phyloP scores from a whole-genome alignment of 1,140 invertebrate species.

The Globodera ellingtonae region DNA sequence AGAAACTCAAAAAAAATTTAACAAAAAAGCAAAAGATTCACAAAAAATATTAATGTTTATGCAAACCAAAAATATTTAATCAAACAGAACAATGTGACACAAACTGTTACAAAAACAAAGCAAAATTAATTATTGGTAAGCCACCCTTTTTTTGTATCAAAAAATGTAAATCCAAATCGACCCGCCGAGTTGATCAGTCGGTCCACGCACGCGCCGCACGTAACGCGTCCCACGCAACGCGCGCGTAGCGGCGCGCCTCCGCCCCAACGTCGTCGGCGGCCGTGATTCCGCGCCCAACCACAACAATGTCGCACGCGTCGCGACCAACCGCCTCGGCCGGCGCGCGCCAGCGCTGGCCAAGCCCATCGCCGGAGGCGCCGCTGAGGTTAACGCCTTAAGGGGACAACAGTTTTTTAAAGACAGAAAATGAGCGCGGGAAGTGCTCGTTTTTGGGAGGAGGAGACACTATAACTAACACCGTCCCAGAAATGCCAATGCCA shows the following conservation, averaged over 20 bases:
- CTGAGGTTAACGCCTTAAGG: conserved; percentile 39
- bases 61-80: not conserved
- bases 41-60: not conserved
- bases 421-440: not conserved
- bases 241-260: conserved; percentile 41
- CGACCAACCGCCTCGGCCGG: conserved; percentile 36
- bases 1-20: not conserved
- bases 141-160: no score
- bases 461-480: no score
- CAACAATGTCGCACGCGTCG: conserved; percentile 55
- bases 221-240: conserved; percentile 13
- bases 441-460: not conserved
- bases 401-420: no score
- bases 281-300: conserved; percentile 53
- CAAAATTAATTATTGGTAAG: no score
- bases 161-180: not conserved
- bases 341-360: conserved; percentile 49
- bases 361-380: conserved; percentile 31
- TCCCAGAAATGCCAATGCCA: not conserved
- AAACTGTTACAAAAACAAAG: no score
- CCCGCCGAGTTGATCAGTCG: not conserved
- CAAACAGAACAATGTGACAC: no score
- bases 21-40: not conserved
- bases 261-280: conserved; percentile 38
- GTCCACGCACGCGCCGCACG: not conserved